Conservation (phyloP, 2,888 invertebrate genomes). For the Eulithis prunata region DNA sequence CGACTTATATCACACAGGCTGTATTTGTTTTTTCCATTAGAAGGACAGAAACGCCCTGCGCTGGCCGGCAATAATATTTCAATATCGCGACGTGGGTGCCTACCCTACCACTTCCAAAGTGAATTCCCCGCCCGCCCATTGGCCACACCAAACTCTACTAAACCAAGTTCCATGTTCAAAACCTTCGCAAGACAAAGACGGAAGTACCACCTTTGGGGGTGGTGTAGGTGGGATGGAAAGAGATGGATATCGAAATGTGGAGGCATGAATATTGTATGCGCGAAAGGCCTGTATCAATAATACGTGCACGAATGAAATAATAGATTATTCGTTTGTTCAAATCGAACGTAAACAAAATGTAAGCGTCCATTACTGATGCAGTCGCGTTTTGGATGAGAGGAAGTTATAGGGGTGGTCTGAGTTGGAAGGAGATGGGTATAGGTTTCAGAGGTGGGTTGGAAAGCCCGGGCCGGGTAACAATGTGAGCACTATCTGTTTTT, state of each 20-base stretch:
- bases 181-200: conserved; percentile 55
- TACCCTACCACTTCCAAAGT: conserved; percentile 69
- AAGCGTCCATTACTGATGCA: conserved; percentile 79
- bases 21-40: conserved; percentile 83
- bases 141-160: conserved; percentile 50
- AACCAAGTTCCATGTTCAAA: conserved; percentile 64
- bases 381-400: conserved; percentile 51
- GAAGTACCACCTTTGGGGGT: conserved; percentile 4
- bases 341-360: conserved; percentile 83
- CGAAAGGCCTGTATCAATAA: conserved; percentile 80
- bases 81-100: conserved; percentile 70
- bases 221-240: conserved; percentile 44
- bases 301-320: conserved; percentile 84
- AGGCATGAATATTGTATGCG: conserved; percentile 76
- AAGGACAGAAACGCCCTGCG: conserved; percentile 74
- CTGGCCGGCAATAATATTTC: conserved; percentile 77
- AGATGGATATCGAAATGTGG: conserved; percentile 58
- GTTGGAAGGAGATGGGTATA: conserved; percentile 59
- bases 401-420: conserved; percentile 40
- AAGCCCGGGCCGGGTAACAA: conserved; percentile 41
- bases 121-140: conserved; percentile 71
- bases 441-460: conserved; percentile 43
- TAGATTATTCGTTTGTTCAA: conserved; percentile 84
- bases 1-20: conserved; percentile 49
- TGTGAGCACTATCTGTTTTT: conserved; percentile 74